Evolutionary conservation across 2,888 invertebrate genomes (phyloP), one percentile per base, ranked within the genome.

Genomic region (Ornithoptera priamus): DNA sequence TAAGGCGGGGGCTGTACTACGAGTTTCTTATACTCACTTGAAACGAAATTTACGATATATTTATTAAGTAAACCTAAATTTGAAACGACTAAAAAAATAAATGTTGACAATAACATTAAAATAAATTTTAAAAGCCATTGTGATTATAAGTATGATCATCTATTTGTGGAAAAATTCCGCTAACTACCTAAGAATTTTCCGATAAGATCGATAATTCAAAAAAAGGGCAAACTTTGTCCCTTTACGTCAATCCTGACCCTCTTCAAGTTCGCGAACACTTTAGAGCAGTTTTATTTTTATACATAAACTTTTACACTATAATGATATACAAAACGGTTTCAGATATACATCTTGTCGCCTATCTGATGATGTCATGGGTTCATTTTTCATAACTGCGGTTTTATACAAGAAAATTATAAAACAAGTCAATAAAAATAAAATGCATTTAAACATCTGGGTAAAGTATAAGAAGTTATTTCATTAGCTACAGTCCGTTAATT

Each of bases 191-290:
- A 30, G 10, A 61, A 61, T 39, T 20, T 39, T 39, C 18, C n/a
- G 12, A 22, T 36, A 18, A 24, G 30, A 62, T 67, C 62, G 62
- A 62, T 56, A 46, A 56, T 67, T 67, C 57, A 57, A 67, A 62
- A 39, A 30, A 62, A 63, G 58, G 59, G 24, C 62, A 17, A 4
- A 18, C 65, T 24, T n/a, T 56, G 56, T 62, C 62, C 36, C 62
- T 62, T 59, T 36, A 50, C 36, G 63, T 68, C 64, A 64, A 53
- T 69, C n/a, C 53, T 24, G 60, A 69, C 68, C 68, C 68, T 69
- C 39, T 42, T 69, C 68, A 69, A 69, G 64, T 60, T 42, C 12
- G 64, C 56, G 39, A 63, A 53, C 64, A 56, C 64, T 63, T 56
- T 64, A 58, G 46, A 39, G 59, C 58, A 58, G 60, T 64, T 59